Conservation (phyloP, 2,113 vertebrate species). For the Elachura formosa region DNA sequence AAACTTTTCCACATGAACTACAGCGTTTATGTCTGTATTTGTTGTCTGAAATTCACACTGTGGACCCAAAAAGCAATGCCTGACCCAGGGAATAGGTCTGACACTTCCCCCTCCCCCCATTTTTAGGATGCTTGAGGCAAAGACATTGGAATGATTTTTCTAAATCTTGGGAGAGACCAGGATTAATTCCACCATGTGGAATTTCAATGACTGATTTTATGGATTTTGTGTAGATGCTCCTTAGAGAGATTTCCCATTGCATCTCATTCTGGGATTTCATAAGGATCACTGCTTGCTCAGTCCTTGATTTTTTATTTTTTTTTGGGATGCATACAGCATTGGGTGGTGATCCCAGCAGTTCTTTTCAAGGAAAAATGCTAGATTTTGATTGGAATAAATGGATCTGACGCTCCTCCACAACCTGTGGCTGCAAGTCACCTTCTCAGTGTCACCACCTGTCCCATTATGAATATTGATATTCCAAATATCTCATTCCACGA, state of each 20-base stretch:
- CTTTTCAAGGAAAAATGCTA: background rate
- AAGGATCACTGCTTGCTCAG: background rate
- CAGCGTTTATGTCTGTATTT: background rate
- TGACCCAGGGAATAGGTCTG: background rate
- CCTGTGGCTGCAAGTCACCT: background rate
- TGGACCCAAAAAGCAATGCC: background rate
- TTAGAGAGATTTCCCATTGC: background rate
- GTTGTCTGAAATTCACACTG: background rate
- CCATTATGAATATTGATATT: background rate
- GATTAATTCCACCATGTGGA: background rate
- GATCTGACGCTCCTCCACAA: background rate
- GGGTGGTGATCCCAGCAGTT: fast-evolving
- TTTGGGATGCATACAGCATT: fast-evolving
- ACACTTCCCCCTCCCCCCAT: fast-evolving
- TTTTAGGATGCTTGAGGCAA: background rate
- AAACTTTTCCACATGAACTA: background rate
- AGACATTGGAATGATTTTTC: background rate
- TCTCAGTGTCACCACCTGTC: background rate
- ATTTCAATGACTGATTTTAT: background rate
- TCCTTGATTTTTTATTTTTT: background rate
- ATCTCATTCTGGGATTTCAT: background rate
- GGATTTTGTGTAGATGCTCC: background rate
- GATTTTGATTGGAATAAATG: background rate
- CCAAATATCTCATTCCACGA: background rate
- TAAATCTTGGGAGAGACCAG: background rate